These are phyloP conservation scores for Lydus trimaculatus DNA, from an alignment of 2,888 invertebrate genomes.

Conservation along the genomic window DNA sequence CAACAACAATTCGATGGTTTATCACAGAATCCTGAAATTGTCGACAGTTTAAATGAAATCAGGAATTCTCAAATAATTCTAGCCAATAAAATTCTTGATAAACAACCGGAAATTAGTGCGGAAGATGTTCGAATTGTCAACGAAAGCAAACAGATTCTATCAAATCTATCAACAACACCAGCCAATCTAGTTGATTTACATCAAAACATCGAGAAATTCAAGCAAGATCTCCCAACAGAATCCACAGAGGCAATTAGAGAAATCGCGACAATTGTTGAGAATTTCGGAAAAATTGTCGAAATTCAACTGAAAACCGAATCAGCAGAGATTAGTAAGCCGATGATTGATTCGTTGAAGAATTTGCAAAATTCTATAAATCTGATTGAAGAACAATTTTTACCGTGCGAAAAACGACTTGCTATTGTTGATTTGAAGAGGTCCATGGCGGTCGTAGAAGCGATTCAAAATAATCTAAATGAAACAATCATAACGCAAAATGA, in stretches of 20 bases:
- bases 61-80: neutral
- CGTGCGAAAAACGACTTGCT: constrained; percentile 45
- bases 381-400: constrained; percentile 46
- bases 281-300: constrained; percentile 13
- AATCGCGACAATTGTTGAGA: constrained; percentile 10
- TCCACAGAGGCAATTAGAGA: constrained; percentile 1
- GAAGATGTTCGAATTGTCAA: neutral
- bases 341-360: constrained; percentile 44
- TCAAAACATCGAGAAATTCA: neutral
- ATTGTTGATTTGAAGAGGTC: constrained; percentile 52
- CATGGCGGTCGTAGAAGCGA: constrained; percentile 44
- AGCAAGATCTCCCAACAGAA: neutral
- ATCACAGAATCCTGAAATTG: neutral
- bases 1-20: neutral
- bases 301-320: constrained; percentile 11
- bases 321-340: constrained; percentile 21
- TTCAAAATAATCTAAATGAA: constrained; percentile 36
- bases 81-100: neutral
- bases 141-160: neutral
- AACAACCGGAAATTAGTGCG: neutral
- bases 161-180: neutral
- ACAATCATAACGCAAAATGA: constrained; percentile 45
- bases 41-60: neutral
- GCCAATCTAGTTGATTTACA: neutral
- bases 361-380: constrained; percentile 45